Evolutionary conservation across 2,797 vertebrate species (phyloP).

Genomic region (Meriones psammophilus): DNA sequence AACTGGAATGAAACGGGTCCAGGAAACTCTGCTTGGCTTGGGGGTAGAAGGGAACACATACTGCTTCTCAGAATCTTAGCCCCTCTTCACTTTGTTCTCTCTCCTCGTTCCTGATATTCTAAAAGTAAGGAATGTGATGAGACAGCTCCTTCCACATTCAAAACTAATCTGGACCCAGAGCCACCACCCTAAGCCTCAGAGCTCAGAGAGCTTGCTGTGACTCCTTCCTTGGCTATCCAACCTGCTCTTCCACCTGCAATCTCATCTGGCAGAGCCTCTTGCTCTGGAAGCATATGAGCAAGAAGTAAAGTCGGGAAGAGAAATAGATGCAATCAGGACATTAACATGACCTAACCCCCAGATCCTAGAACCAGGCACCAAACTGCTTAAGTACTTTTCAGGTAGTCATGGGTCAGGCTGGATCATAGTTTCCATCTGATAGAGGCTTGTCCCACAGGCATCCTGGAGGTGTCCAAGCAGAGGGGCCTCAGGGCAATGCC

Average conservation of each 20-base stretch:
- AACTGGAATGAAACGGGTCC: constrained; percentile 20
- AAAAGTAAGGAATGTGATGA: not conserved
- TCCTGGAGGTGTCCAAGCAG: not conserved
- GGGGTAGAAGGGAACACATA: not conserved
- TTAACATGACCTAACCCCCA: not conserved
- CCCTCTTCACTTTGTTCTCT: not conserved
- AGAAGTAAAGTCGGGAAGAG: constrained; percentile 24
- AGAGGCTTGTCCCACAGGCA: not conserved
- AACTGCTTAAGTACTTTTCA: not conserved
- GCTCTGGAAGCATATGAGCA: not conserved
- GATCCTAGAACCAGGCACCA: not conserved
- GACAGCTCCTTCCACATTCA: not conserved
- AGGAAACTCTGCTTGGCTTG: not conserved
- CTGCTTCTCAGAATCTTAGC: constrained; percentile 4
- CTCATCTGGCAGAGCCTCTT: not conserved
- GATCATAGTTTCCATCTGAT: not conserved
- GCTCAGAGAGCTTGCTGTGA: not conserved
- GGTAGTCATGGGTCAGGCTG: not conserved
- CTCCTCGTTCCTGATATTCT: not conserved
- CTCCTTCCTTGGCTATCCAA: not conserved
- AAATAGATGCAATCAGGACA: constrained; percentile 37
- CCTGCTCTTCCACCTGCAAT: not conserved
- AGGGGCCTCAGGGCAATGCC: not conserved
- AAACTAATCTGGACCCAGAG: not conserved
- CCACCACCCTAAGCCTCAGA: not conserved